phyloP scores from a whole-genome alignment of 2,888 invertebrate genomes.

The Parelbella ahira region DNA sequence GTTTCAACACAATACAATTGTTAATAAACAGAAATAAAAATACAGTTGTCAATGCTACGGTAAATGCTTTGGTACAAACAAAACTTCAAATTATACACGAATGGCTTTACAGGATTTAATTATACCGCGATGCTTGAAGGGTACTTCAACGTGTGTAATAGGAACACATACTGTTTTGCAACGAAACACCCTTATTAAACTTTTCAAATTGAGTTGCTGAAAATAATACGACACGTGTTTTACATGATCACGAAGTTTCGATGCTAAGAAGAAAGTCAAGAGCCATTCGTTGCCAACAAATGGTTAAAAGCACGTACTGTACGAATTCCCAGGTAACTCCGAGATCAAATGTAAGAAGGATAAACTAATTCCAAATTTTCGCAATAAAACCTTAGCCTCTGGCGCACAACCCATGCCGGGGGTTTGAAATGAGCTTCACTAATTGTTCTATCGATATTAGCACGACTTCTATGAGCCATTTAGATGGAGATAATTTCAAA shows the following conservation, averaged over 20 bases:
- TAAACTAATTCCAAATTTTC: slow-evolving; percentile 61
- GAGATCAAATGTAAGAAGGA: slow-evolving; percentile 49
- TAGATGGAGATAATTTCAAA: slow-evolving; percentile 64
- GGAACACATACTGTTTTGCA: too few relatives aligned
- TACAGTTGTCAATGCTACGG: too few relatives aligned
- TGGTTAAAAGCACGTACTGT: slow-evolving; percentile 48
- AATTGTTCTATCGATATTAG: slow-evolving; percentile 63
- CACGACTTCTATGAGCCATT: slow-evolving; percentile 55
- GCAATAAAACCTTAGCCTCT: slow-evolving; percentile 48
- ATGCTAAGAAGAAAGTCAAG: slow-evolving; percentile 35
- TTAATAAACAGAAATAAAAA: too few relatives aligned
- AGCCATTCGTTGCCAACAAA: slow-evolving; percentile 28
- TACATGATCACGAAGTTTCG: slow-evolving; percentile 41
- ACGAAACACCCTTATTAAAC: slow-evolving; percentile 35
- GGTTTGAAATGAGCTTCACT: slow-evolving; percentile 48
- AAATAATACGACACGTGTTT: slow-evolving; percentile 44
- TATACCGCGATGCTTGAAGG: too few relatives aligned
- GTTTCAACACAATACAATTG: too few relatives aligned
- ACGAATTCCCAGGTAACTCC: slow-evolving; percentile 52
- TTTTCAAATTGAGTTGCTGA: slow-evolving; percentile 10
- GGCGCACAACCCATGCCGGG: slow-evolving; percentile 48
- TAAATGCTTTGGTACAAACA: too few relatives aligned
- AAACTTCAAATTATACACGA: too few relatives aligned
- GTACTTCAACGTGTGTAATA: too few relatives aligned
- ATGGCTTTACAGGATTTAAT: too few relatives aligned